Conservation (phyloP, 2,888 invertebrate genomes). For the Chaitophorus viminalis region DNA sequence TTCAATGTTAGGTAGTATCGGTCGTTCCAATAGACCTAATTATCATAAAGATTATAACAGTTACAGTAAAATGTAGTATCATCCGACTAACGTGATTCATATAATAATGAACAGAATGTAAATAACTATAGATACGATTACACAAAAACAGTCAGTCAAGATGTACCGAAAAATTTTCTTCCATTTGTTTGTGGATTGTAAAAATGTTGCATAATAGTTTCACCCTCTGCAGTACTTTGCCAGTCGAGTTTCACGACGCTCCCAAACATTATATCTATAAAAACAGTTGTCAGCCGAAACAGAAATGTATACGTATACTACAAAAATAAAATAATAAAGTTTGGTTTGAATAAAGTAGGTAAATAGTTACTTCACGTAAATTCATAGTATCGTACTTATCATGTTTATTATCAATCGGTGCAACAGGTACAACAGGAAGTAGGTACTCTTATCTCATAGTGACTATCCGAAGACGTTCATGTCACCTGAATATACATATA, state of each 20-base stretch:
- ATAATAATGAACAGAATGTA: not conserved
- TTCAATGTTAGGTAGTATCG: constrained; percentile 69
- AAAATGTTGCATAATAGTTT: constrained; percentile 66
- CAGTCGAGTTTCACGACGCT: constrained; percentile 65
- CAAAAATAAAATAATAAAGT: not conserved
- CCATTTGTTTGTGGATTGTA: constrained; percentile 65
- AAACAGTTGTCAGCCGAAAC: not conserved
- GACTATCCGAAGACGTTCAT: too few species aligned
- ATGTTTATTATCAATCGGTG: not conserved
- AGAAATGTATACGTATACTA: not conserved
- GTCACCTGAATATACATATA: too few species aligned
- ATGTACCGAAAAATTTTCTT: constrained; percentile 65
- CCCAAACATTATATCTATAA: constrained; percentile 20
- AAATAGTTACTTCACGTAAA: not conserved
- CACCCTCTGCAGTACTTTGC: constrained; percentile 67
- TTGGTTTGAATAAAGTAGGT: not conserved
- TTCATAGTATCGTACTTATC: not conserved
- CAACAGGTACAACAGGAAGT: not conserved
- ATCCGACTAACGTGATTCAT: not conserved
- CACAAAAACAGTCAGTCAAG: not conserved
- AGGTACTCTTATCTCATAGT: not conserved
- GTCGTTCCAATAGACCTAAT: constrained; percentile 70
- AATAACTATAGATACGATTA: not conserved
- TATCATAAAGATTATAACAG: not conserved
- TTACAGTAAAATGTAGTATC: not conserved